Base-by-base conservation (phyloP, 1,140 invertebrate species). In the Heliconius congener region DNA sequence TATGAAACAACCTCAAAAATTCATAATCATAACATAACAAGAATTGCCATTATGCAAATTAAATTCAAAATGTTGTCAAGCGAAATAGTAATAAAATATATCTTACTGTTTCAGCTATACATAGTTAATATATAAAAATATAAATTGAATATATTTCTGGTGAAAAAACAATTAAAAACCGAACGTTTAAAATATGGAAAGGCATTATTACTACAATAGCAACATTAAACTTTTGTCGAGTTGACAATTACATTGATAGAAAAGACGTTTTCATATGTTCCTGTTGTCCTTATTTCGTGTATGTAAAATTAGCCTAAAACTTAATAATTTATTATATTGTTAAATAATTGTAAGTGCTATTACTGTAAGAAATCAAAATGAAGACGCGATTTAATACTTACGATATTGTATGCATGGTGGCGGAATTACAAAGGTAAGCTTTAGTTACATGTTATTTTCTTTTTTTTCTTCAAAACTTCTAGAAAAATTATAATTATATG, bases 301-400 rank as follows among this genome's bases (percentile, higher is more conserved):
- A 66, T 13, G 60, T 11, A 66, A 66, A 27, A 30, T 16, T 66
- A 66, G 23, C 60, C 9, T 66, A 13, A 66, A 30, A 66, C 11
- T 71, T 37, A 71, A 39, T 23, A 8, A 23, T 0, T 39, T 9
- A 19, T 8, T 71, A 39, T n/a, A 19, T 9, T 8, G 13, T 71
- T 71, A 71, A 19, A 37, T 71, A 71, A 1, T 19, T 57, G 2
- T 71, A 71, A n/a, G 70, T 34, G 6, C 16, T 37, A 52, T 60
- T 73, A 50, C 8, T 57, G 37, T 46, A 75, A 73, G 42, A 39
- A 19, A 66, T 73, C 42, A 82, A 96, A 88, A 99, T 99, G 98
- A 99, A 99, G 95, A 97, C 96, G 16, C 95, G 98, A 91, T 99
- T 98, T 93, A 98, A 98, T 89, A 98, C 98, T 0, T 97, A 97